Evolutionary conservation across 2,888 invertebrate genomes (phyloP), one percentile per base, ranked within the genome.

Genomic region (Mythimna loreyi): DNA sequence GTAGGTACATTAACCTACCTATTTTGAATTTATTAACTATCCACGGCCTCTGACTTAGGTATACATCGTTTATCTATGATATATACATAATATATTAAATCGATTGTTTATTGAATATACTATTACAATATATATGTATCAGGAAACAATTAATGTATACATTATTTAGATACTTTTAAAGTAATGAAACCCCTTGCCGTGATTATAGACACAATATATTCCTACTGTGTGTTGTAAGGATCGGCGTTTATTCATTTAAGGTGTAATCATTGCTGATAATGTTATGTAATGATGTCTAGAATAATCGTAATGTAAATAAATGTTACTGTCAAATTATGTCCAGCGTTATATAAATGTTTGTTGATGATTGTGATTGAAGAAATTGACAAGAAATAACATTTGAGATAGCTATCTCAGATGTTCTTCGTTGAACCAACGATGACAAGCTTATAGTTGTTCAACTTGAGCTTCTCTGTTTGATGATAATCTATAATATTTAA

Each of bases 21-120:
- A 30, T 60, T 64, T 72, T 78, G 19, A 64, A 78, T 72, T 72
- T 57, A 78, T 65, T 23, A 62, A 69, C 49, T 58, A 53, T 57
- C 23, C 52, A 75, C 43, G 75, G 75, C 78, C 73, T 64, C 56
- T 78, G 59, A 71, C 72, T 71, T 64, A n/a, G n/a, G n/a, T n/a
- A 52, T 68, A 78, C 56, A 52, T 60, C 45, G 63, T 77, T 19
- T 50, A 33, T 40, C 7, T 52, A 43, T 36, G n/a, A 16, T 19
- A 23, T 52, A 19, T 43, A 23, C 23, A 47, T 47, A 47, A 49
- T 67, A 49, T 13, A 55, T 19, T 13, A 43, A 47, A 25, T 59
- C 43, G 9, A 40, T 61, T 43, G 36, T 59, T 58, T 58, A 40
- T 25, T 49, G 3, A 40, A 47, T 63, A 36, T 36, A 56, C 52